Evolutionary conservation across 2,113 vertebrate species (phyloP).

Genomic region (Gila orcuttii): DNA sequence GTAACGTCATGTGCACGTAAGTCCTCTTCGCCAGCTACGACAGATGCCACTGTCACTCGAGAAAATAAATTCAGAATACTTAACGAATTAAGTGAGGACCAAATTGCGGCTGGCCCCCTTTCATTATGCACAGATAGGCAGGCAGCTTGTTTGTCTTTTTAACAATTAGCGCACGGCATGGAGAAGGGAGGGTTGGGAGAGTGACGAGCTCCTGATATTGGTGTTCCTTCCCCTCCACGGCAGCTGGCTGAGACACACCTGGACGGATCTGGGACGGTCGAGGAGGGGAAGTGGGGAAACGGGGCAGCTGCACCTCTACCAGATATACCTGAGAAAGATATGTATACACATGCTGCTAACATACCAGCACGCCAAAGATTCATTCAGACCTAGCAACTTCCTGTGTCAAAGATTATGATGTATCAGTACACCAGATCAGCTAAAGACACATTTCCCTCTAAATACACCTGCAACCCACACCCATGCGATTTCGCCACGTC

Average conservation of each 20-base stretch:
- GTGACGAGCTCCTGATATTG: constrained; percentile 51
- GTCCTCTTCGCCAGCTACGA: constrained; percentile 71
- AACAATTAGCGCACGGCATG: constrained; percentile 75
- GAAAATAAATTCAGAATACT: constrained; percentile 83
- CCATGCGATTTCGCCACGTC: constrained; percentile 28
- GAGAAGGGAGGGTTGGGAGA: constrained; percentile 46
- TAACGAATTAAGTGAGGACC: constrained; percentile 83
- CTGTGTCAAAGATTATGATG: neutral
- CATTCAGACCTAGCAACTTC: neutral
- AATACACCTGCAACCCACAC: constrained; percentile 36
- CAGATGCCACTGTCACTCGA: constrained; percentile 79
- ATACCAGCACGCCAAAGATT: constrained; percentile 1
- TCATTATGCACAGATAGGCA: constrained; percentile 77
- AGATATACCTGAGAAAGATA: constrained; percentile 30
- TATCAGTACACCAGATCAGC: constrained; percentile 7
- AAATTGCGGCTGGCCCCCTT: constrained; percentile 81
- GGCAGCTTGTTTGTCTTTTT: constrained; percentile 79
- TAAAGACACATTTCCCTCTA: constrained; percentile 8
- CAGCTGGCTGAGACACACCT: constrained; percentile 80
- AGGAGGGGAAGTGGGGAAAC: constrained; percentile 21
- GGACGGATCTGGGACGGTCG: constrained; percentile 65
- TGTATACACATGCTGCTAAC: constrained; percentile 22
- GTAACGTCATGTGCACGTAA: constrained; percentile 26
- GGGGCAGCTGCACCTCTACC: constrained; percentile 49
- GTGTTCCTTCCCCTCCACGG: constrained; percentile 67